Base-by-base conservation (phyloP, 1,140 invertebrate genomes). In the Listronotus oregonensis region DNA sequence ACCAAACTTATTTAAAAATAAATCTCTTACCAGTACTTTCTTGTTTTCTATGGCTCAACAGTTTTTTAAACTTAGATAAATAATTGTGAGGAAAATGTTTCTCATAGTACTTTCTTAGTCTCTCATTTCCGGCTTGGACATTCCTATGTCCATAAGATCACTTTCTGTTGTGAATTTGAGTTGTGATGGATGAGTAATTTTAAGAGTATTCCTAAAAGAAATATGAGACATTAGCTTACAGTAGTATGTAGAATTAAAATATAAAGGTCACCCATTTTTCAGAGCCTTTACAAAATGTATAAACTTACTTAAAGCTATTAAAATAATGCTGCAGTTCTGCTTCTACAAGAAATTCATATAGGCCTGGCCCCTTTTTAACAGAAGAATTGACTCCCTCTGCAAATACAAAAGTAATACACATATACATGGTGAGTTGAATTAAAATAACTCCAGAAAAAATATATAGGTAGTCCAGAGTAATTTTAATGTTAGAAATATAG, bases 161-260 rank as follows among this genome's bases (percentile, higher is more conserved):
- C 95, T 92, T 71, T 97, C 94, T 0, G 91, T 89, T 6, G 97
- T 95, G 85, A 95, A 98, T 79, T 98, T 98, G n/a, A 99, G 82
- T 79, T 99, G 96, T 18, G 92, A 89, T n/a, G 95, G 89, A 80
- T 90, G 93, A 74, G 89, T 89, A 50, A 95, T 86, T 80, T 91
- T 91, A 69, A 91, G 79, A 74, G 89, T 86, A 74, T 86, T 83
- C 84, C 92, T 94, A 78, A 63, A 78, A 79, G 72, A 51, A 39
- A 17, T 34, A 56, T 27, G 5, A 27, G 5, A 27, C 1, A 5
- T 27, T 27, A 27, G 2, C 5, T 27, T 1, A 27, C 21, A 27
- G 21, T 27, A 27, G 5, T 3, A 3, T 27, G 21, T 27, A 27
- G 21, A 27, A 27, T 27, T 27, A 27, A 27, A 5, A 5, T 27